Evolutionary conservation across 2,113 vertebrate species (phyloP), one percentile per base, ranked within the genome.

Genomic region (Leptocoma aspasia): DNA sequence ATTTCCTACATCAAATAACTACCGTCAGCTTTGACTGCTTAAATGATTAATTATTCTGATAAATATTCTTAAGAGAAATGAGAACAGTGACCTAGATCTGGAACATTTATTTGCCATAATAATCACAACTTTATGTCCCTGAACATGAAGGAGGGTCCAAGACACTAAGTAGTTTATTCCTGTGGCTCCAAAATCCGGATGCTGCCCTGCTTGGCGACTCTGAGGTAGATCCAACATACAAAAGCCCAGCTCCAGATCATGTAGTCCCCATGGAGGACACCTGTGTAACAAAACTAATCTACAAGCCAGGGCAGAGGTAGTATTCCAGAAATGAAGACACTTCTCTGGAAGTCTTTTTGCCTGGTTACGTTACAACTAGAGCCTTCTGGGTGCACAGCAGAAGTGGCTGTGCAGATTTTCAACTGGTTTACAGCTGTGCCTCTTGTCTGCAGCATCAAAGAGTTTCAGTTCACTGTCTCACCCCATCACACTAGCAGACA

Each of bases 11-110:
- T 81, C 83, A 92, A 47, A 91, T 57, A 88, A 86, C 68, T 82
- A 85, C 77, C 93, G 90, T 94, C 86, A 89, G 49, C 87, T 97
- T 86, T 92, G 71, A 73, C 49, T 31, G 17, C 30, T 86, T 65
- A 85, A 72, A 82, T 83, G 60, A 96, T 86, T 93, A 89, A 90
- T 95, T 97, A 68, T 77, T 89, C 75, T 80, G 60, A 78, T 33
- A 94, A 95, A 88, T 66, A 91, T 72, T 85, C 56, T 37, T 86
- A 35, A 39, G 35, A 82, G 49, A 93, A 94, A 96, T 42, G 28
- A 94, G 37, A 95, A 92, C 52, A 80, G 31, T 82, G 76, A 79
- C 53, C 76, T 87, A 50, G 82, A 93, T 76, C 57, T 44, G 52
- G 65, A 96, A 60, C 11, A 60, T 68, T 85, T 86, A 54, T 82